Evolutionary conservation across 2,797 vertebrate genomes (phyloP).

Genomic region (Sebastiscus tertius): DNA sequence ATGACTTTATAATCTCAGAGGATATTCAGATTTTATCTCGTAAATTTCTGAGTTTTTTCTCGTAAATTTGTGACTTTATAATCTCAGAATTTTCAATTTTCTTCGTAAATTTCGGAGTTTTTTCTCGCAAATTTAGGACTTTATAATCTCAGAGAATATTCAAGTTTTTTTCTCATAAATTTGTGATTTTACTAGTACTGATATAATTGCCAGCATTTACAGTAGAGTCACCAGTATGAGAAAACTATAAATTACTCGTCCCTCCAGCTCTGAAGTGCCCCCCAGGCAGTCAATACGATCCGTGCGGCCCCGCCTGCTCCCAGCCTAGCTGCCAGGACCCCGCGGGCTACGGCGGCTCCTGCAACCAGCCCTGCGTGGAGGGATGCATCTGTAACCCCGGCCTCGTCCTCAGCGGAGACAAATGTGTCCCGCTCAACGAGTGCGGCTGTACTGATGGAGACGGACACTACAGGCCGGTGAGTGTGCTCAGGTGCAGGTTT

Average conservation of each 20-base stretch:
- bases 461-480: constrained; percentile 84
- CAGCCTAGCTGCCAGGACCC: constrained; percentile 84
- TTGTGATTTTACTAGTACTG: background rate
- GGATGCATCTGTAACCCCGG: constrained; percentile 88
- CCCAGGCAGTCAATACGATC: constrained; percentile 83
- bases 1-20: too few species aligned
- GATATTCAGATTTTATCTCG: too few species aligned
- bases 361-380: constrained; percentile 84
- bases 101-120: too few species aligned
- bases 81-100: too few species aligned
- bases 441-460: constrained; percentile 87
- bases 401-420: constrained; percentile 87
- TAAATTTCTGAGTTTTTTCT: too few species aligned
- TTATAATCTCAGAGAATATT: background rate
- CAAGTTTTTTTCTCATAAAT: background rate
- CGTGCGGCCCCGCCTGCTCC: constrained; percentile 84
- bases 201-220: background rate
- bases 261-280: constrained; percentile 87
- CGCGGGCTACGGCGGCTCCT: constrained; percentile 60
- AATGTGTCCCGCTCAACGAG: constrained; percentile 83
- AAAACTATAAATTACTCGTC: background rate
- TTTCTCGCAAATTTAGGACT: background rate
- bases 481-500: constrained; percentile 11
- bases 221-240: background rate
- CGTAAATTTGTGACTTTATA: too few species aligned